phyloP scores from a whole-genome alignment of 2,113 vertebrate genomes.

The Toxotes jaculatrix region DNA sequence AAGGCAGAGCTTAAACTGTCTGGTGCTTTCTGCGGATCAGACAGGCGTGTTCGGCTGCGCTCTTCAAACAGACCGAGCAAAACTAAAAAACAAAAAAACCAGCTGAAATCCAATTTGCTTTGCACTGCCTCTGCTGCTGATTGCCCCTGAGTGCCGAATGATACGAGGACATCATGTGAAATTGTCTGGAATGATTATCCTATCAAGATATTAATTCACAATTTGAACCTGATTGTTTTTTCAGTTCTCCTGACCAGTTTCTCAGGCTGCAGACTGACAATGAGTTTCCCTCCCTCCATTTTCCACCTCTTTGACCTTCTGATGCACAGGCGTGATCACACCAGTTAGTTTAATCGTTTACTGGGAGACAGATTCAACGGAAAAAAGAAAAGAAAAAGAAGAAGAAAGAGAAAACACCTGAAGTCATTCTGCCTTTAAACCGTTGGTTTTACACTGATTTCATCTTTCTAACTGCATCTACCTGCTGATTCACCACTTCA shows the following conservation, averaged over 20 bases:
- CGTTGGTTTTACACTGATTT: not conserved
- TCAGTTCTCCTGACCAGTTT: not conserved
- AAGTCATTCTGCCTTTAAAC: not conserved
- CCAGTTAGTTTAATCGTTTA: not conserved
- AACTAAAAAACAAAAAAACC: not conserved
- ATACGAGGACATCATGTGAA: slow-evolving; percentile 20
- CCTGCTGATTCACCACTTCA: not conserved
- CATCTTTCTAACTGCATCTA: not conserved
- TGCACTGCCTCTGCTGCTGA: slow-evolving; percentile 12
- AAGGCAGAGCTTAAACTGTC: not conserved
- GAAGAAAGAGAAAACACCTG: too few species aligned
- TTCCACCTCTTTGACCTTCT: not conserved
- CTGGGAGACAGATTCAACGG: not conserved
- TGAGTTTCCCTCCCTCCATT: not conserved
- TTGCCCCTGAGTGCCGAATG: not conserved
- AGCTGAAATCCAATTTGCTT: slow-evolving; percentile 18
- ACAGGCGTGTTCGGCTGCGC: not conserved
- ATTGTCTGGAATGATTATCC: slow-evolving; percentile 36
- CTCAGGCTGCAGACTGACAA: not conserved
- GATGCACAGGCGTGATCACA: not conserved
- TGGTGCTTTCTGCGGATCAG: slow-evolving; percentile 1
- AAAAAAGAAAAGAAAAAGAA: too few species aligned
- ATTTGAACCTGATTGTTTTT: slow-evolving; percentile 16
- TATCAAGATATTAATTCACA: slow-evolving; percentile 34
- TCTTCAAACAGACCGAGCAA: not conserved